Conservation (phyloP, 2,888 invertebrate genomes). For the Sepioteuthis lessoniana region DNA sequence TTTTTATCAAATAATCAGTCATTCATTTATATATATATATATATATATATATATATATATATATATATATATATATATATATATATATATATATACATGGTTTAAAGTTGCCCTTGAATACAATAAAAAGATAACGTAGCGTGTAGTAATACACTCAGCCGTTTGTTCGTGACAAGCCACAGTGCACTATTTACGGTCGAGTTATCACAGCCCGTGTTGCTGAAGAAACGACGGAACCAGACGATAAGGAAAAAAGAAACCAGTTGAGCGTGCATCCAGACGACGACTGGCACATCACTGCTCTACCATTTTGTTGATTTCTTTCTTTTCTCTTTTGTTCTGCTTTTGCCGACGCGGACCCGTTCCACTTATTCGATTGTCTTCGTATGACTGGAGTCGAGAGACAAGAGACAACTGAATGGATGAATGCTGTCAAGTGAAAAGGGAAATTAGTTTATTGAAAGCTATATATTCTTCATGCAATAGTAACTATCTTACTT, state of each 20-base stretch:
- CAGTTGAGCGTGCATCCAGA: background rate
- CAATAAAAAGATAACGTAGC: background rate
- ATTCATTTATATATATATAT: too few relatives aligned
- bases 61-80: slow-evolving; percentile 33
- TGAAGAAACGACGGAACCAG: background rate
- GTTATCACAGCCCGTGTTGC: background rate
- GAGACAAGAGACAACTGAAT: background rate
- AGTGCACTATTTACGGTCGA: background rate
- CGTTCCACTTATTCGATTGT: background rate
- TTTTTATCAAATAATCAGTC: too few relatives aligned
- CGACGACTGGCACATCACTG: background rate
- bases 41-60: background rate
- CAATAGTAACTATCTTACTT: background rate
- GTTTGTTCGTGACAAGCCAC: background rate
- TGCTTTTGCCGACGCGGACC: background rate
- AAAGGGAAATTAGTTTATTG: background rate
- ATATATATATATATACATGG: background rate
- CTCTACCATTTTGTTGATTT: background rate
- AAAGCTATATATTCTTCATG: background rate
- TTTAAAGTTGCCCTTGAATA: background rate
- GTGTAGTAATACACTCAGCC: background rate
- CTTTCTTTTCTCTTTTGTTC: background rate
- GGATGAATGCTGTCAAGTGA: background rate
- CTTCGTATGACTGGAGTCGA: background rate
- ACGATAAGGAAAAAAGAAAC: background rate